These are phyloP conservation scores for Heliopora coerulea DNA, from an alignment of 92 coral and sea anemone species.

Conservation along the genomic window DNA sequence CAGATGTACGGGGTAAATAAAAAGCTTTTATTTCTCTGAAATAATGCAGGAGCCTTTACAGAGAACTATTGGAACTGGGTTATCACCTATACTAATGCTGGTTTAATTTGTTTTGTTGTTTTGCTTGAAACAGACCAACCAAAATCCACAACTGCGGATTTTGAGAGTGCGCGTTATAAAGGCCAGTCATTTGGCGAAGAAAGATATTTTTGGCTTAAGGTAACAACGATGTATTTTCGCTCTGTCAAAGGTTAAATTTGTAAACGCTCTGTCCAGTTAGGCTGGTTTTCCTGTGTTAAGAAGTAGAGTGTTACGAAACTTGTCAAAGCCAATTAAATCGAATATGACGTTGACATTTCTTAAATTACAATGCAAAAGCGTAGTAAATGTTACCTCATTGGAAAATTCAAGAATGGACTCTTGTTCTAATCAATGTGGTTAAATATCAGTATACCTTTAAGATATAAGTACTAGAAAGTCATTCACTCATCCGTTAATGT, in stretches of 20 bases:
- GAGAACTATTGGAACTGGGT: neutral
- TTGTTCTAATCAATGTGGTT: too few relatives aligned
- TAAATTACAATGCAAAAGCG: too few relatives aligned
- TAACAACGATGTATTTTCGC: slow-evolving; percentile 15
- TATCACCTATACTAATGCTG: neutral
- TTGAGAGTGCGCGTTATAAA: slow-evolving; percentile 65
- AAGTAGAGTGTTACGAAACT: too few relatives aligned
- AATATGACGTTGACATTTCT: neutral
- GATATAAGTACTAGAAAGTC: too few relatives aligned
- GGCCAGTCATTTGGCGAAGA: slow-evolving; percentile 77
- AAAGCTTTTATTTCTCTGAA: neutral
- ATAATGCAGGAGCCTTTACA: neutral
- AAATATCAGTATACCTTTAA: too few relatives aligned
- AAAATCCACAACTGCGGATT: slow-evolving; percentile 29
- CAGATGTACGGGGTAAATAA: slow-evolving; percentile 7
- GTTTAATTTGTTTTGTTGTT: neutral
- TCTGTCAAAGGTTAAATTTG: neutral
- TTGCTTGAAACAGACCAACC: neutral
- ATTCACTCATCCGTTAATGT: too few relatives aligned
- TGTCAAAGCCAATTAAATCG: too few relatives aligned
- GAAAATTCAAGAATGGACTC: too few relatives aligned
- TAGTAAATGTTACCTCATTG: too few relatives aligned
- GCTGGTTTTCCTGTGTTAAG: too few relatives aligned
- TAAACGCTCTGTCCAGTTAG: neutral
- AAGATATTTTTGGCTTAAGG: slow-evolving; percentile 97